Percentiles rank a stretch among this genome's conserved stretches.
phyloP scores from a whole-genome alignment of 35 echinoderm and acorn worm genomes.

The Hemicentrotus pulcherrimus region DNA sequence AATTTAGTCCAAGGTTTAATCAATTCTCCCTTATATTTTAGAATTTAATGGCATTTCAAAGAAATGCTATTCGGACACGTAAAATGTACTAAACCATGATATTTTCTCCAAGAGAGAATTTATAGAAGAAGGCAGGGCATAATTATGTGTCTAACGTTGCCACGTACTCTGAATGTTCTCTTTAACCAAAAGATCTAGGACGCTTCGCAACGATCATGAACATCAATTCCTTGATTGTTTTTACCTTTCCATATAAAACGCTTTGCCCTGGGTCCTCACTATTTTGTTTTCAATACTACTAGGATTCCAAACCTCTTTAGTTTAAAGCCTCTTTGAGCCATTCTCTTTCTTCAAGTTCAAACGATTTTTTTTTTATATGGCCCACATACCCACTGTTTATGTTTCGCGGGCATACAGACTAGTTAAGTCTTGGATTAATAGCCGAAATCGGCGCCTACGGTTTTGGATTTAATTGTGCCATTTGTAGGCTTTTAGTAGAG shows the following conservation, averaged over 20 bases:
- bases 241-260: too few species aligned
- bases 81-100: too few species aligned
- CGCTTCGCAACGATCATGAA: background rate
- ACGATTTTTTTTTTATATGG: background rate
- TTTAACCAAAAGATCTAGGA: too few species aligned
- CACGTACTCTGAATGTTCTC: too few species aligned
- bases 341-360: background rate
- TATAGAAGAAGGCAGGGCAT: too few species aligned
- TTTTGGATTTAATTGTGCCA: constrained; percentile 11
- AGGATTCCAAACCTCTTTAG: background rate
- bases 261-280: background rate
- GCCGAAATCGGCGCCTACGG: background rate
- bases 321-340: background rate
- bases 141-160: too few species aligned
- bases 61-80: too few species aligned
- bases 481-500: constrained; percentile 10
- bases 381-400: background rate
- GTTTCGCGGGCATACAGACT: background rate
- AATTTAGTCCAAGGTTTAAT: too few species aligned
- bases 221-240: background rate
- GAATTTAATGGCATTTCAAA: too few species aligned
- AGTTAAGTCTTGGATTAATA: background rate
- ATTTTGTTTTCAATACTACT: background rate
- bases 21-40: too few species aligned
- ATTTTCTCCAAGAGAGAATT: too few species aligned